Conservation (phyloP, 2,797 vertebrate genomes). For the Acropternis orthonyx region DNA sequence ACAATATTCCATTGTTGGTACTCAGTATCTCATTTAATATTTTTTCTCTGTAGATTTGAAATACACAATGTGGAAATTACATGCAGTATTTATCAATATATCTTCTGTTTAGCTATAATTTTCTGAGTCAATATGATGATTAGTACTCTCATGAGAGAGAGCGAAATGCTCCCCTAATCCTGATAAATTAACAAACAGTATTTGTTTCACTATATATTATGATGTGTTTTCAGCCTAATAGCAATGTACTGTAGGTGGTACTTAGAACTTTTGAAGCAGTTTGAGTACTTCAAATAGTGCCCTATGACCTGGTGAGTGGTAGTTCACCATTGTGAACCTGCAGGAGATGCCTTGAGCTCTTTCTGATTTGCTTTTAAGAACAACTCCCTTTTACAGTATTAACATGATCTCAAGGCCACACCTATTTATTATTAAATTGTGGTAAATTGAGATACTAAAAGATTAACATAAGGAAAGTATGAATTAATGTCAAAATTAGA, state of each 20-base stretch:
- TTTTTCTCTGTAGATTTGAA: constrained; percentile 19
- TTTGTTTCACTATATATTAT: neutral
- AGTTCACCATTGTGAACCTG: neutral
- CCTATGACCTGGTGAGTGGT: neutral
- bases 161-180: neutral
- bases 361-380: neutral
- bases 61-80: neutral
- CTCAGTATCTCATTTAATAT: neutral
- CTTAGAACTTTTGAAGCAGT: neutral
- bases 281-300: neutral
- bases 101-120: neutral
- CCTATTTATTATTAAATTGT: neutral
- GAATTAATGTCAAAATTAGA: neutral
- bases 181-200: neutral
- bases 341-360: neutral
- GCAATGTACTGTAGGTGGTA: neutral
- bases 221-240: neutral
- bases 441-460: neutral
- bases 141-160: neutral
- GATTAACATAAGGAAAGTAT: neutral
- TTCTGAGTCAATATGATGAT: constrained; percentile 6
- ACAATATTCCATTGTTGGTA: neutral
- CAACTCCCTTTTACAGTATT: neutral
- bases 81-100: constrained; percentile 27
- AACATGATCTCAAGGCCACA: neutral